Evolutionary conservation across 1,140 invertebrate genomes (phyloP).

Genomic region (Magallana angulata): DNA sequence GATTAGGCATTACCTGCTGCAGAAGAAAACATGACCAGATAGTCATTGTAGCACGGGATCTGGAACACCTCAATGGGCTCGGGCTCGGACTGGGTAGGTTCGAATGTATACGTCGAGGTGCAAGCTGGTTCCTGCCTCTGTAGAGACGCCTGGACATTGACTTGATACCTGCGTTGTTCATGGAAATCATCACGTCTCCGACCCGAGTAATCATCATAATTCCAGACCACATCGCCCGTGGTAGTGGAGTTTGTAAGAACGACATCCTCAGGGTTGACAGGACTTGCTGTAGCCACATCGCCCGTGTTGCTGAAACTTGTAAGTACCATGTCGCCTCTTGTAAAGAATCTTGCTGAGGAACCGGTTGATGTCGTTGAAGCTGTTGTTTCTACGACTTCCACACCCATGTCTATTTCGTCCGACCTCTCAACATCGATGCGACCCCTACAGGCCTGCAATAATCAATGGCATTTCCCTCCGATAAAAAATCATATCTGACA

Average conservation of each 20-base stretch:
- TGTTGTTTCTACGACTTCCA: background rate
- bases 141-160: background rate
- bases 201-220: background rate
- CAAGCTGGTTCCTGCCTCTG: background rate
- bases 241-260: background rate
- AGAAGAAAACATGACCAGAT: conserved; percentile 52
- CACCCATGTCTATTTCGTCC: conserved; percentile 9
- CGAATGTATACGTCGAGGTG: background rate
- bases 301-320: too few relatives aligned
- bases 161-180: background rate
- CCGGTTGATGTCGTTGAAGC: background rate
- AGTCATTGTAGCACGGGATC: conserved; percentile 51
- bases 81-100: background rate
- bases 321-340: too few relatives aligned
- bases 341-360: background rate
- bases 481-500: too few relatives aligned
- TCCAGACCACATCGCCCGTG: background rate
- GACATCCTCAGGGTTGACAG: too few relatives aligned
- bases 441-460: conserved; percentile 43
- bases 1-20: conserved; percentile 23
- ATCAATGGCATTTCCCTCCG: too few relatives aligned
- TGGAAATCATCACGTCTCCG: conserved; percentile 19
- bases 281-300: too few relatives aligned
- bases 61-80: conserved; percentile 38
- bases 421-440: background rate